These are phyloP conservation scores for Sarcophaga bullata DNA, from an alignment of 1,140 invertebrate genomes.

Conservation along the genomic window DNA sequence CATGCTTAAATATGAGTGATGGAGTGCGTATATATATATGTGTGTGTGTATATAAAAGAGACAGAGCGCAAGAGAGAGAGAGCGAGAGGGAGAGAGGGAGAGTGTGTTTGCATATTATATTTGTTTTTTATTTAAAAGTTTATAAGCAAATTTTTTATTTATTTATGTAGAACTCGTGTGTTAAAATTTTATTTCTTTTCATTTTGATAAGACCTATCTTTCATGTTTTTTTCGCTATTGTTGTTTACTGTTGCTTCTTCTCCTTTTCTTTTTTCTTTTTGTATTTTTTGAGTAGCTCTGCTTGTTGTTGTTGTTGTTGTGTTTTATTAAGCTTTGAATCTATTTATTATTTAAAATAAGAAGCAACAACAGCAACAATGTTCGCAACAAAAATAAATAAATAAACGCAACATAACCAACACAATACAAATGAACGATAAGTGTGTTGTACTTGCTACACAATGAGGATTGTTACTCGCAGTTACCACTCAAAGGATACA, in stretches of 20 bases:
- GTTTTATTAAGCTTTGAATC: not conserved
- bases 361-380: not conserved
- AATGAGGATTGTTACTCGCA: too few relatives aligned
- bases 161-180: too few relatives aligned
- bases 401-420: not conserved
- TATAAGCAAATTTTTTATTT: too few relatives aligned
- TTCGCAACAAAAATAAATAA: slow-evolving; percentile 1
- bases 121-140: not conserved
- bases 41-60: not conserved
- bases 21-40: not conserved
- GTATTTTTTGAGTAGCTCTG: too few relatives aligned
- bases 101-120: too few relatives aligned
- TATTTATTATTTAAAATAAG: slow-evolving; percentile 12
- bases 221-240: not conserved
- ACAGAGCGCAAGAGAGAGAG: not conserved
- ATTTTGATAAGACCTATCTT: slow-evolving; percentile 16
- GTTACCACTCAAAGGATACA: too few relatives aligned
- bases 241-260: too few relatives aligned
- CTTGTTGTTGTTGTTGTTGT: not conserved
- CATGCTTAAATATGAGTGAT: too few relatives aligned
- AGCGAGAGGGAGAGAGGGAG: not conserved
- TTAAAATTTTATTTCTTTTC: too few relatives aligned
- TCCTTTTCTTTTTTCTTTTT: too few relatives aligned
- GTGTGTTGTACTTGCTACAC: not conserved
- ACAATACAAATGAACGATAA: not conserved